Evolutionary conservation across 2,113 vertebrate genomes (phyloP), one percentile per base, ranked within the genome.

Genomic region (Excalfactoria chinensis): DNA sequence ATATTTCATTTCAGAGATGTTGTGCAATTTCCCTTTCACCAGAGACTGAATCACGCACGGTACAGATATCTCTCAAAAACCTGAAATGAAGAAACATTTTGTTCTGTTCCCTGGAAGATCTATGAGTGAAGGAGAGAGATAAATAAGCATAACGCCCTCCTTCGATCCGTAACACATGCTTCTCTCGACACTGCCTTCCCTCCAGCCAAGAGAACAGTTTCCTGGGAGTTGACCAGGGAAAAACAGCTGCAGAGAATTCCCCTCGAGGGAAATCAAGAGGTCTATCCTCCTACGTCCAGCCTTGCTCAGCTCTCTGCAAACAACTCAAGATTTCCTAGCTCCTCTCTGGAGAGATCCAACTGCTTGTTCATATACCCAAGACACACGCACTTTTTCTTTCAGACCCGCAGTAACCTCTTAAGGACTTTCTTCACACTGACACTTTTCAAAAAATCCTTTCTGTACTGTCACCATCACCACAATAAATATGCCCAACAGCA

Each of bases 31-130:
- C 7, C 48, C 16, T 81, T 92, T 34, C 23, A 79, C 40, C 37
- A 60, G 18, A 16, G 13, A 44, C 4, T 0, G 0, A 86, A 46
- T 41, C 41, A 37, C 32, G 3, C 7, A 20, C 0, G 7, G 32
- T 49, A 67, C 16, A 9, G 9, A 26, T 18, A 53, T 1, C 23
- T 71, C 44, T 1, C 1, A 40, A 1, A 81, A 73, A 35, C 44
- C n/a, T 58, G 46, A 40, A 32, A 66, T 7, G 3, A 84, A 35
- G 23, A 84, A 62, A 4, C 1, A 44, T 64, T 79, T 83, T 49
- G 4, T 63, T 76, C 32, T 69, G 25, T 20, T 80, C 28, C 28
- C 16, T 23, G 35, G 40, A 5, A 66, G 25, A 86, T 41, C 5
- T 30, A 56, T 9, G 71, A 80, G 56, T 49, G 77, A 53, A 55